A percentile compares a stretch with the other conserved stretches of the same genome.
Evolutionary conservation across 2,888 invertebrate species (phyloP).

Genomic region (Cabera pusaria): DNA sequence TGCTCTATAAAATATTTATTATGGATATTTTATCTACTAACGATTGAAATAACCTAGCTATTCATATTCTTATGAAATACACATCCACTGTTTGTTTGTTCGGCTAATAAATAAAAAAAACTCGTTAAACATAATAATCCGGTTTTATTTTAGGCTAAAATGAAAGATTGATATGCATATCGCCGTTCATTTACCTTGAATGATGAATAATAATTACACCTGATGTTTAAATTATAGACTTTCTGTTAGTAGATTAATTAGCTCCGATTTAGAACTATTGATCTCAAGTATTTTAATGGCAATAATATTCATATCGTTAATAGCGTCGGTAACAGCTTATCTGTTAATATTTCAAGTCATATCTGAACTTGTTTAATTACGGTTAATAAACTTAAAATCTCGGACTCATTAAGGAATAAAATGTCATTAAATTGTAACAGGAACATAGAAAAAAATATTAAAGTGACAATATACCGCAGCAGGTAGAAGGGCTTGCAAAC

Average conservation of each 20-base stretch:
- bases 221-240: slow-evolving; percentile 64
- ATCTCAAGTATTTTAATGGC: slow-evolving; percentile 55
- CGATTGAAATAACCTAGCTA: slow-evolving; percentile 64
- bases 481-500: slow-evolving; percentile 24
- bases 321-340: slow-evolving; percentile 32
- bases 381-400: slow-evolving; percentile 11
- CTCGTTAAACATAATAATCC: slow-evolving; percentile 56
- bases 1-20: slow-evolving; percentile 74
- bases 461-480: slow-evolving; percentile 12
- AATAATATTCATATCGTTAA: slow-evolving; percentile 46
- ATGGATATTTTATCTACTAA: slow-evolving; percentile 67
- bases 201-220: slow-evolving; percentile 71
- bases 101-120: slow-evolving; percentile 60
- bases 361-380: slow-evolving; percentile 16
- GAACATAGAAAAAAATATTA: not conserved
- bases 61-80: slow-evolving; percentile 74
- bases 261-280: slow-evolving; percentile 51
- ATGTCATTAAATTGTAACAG: slow-evolving; percentile 2
- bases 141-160: slow-evolving; percentile 66
- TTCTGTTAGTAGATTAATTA: slow-evolving; percentile 71
- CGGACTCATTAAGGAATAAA: slow-evolving; percentile 8
- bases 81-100: slow-evolving; percentile 60
- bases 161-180: slow-evolving; percentile 69
- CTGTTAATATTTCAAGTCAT: slow-evolving; percentile 31
- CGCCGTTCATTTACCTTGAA: slow-evolving; percentile 73